Evolutionary conservation across 1,140 invertebrate species (phyloP), one percentile per base, ranked within the genome.

Genomic region (Maconellicoccus hirsutus): DNA sequence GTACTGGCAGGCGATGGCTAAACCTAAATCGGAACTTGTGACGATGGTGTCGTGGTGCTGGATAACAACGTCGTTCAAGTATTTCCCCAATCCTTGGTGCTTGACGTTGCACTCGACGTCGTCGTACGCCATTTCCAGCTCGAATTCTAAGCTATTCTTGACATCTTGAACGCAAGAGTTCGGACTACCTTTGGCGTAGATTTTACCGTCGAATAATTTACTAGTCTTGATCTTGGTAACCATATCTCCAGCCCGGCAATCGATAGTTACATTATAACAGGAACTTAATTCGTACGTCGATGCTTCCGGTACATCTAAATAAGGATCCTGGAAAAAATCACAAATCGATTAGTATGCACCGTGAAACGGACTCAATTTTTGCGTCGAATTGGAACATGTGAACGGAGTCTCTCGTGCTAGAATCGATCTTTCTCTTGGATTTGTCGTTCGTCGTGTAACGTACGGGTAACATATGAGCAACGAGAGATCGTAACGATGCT

Each of bases 21-120:
- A 83, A 1, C 93, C 93, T 75, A 96, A 83, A 84, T 96, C 93
- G 6, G 92, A 92, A 59, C 92, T 94, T 52, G 94, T 96, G 61
- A 96, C 92, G 75, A 96, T 95, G 73, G 91, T 93, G 78, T 96
- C 93, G 80, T 96, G 93, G 80, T 96, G 93, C 78, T 96, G 93
- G 75, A 94, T 94, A 38, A 94, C 89, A 14, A 93, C 89, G 80
- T 94, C 92, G 79, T 93, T 94, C 72, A 92, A 80, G 75, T 93
- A 94, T 75, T 89, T 86, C 70, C 90, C 91, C 16, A 92, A 83
- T 52, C 89, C 89, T 75, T 91, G 91, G 76, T 92, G 89, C 74
- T 89, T 86, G 19, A 92, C 90, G 79, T 93, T 93, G 78, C 92
- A 94, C 77, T 94, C 91, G 19, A 94, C 83, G 79, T 94, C 91